Evolutionary conservation across 2,888 invertebrate species (phyloP).

Genomic region (Nowickia ferox): DNA sequence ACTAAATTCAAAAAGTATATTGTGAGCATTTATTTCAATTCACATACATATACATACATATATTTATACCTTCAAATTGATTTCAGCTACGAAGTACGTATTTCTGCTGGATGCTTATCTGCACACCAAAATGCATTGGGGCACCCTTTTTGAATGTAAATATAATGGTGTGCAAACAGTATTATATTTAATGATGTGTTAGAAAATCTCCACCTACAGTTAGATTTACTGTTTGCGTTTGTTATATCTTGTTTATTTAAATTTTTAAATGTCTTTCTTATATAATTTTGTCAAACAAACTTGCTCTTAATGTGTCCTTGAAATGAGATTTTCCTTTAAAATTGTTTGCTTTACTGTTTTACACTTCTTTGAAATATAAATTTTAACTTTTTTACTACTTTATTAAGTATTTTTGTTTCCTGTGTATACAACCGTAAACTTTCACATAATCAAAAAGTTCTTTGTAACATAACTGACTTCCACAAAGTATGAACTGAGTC

Average conservation of each 20-base stretch:
- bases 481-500: neutral
- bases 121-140: neutral
- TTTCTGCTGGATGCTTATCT: neutral
- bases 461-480: neutral
- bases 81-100: too few species aligned
- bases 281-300: constrained; percentile 7
- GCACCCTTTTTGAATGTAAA: neutral
- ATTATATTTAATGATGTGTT: constrained; percentile 45
- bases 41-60: neutral
- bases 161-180: neutral
- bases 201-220: constrained; percentile 26
- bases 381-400: constrained; percentile 17
- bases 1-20: too few species aligned
- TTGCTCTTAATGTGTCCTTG: constrained; percentile 48
- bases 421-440: neutral
- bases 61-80: too few species aligned
- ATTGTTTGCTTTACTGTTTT: constrained; percentile 3
- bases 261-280: constrained; percentile 1
- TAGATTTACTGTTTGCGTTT: neutral
- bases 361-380: constrained; percentile 14
- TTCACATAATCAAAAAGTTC: constrained; percentile 20
- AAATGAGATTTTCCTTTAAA: constrained; percentile 23
- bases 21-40: neutral
- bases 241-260: constrained; percentile 3
- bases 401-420: neutral